Percentiles rank a stretch among this genome's conserved stretches.
Evolutionary conservation across 2,113 vertebrate species (phyloP).

Genomic region (Petrocephalus microphthalmus): DNA sequence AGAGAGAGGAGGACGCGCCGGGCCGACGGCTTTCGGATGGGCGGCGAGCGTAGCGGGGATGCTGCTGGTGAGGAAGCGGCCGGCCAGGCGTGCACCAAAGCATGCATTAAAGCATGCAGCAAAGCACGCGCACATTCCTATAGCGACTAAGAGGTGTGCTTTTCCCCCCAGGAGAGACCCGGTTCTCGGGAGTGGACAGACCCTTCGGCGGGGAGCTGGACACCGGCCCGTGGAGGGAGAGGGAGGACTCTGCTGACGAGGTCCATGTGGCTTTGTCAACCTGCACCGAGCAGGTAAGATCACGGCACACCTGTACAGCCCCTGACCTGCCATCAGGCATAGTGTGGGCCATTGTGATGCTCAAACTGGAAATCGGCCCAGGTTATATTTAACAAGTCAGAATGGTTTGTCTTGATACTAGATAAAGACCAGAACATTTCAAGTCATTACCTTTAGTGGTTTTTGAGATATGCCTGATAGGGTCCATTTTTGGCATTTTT

Average conservation of each 20-base stretch:
- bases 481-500: too few species aligned
- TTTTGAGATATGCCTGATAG: background rate
- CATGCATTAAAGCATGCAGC: background rate
- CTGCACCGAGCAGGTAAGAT: background rate
- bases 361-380: background rate
- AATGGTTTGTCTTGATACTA: background rate
- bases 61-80: background rate
- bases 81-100: background rate
- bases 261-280: background rate
- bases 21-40: background rate
- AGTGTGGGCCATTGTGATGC: background rate
- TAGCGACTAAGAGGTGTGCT: background rate
- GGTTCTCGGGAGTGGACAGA: background rate
- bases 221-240: background rate
- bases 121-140: background rate
- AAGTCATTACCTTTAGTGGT: background rate
- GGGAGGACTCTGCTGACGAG: background rate
- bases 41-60: background rate
- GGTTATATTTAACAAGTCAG: background rate
- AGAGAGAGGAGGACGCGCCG: conserved; percentile 15
- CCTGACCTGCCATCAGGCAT: background rate
- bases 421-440: background rate
- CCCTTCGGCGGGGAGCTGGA: background rate
- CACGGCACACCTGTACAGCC: too few species aligned
- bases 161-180: background rate